Base-by-base conservation (phyloP, 2,888 invertebrate species). In the Stegana nigrithorax region DNA sequence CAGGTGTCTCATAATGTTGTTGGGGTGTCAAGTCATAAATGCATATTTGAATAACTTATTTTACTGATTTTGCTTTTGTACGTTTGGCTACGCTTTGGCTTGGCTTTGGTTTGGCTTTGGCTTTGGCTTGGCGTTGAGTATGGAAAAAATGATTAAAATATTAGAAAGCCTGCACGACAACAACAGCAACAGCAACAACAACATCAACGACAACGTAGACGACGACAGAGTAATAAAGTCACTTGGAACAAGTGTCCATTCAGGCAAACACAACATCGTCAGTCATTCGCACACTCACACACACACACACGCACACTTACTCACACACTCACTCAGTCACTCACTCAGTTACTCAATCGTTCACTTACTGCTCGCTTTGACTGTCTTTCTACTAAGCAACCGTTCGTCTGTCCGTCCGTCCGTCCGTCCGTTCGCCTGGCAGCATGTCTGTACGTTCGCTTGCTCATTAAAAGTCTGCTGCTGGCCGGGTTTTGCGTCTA, bases 131-230 rank as follows among this genome's bases (percentile, higher is more conserved):
- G n/a, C n/a, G n/a, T n/a, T n/a, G n/a, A n/a, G n/a, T n/a, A n/a
- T 50, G 7, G 14, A 27, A 51, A 51, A 51, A 29, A 51, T 51
- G 29, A 32, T 55, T 36, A 32, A 36, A 36, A 55, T 36, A 36
- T 21, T 36, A 55, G 32, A 55, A 55, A 55, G 53, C 32, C 53
- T 55, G 19, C 14, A 4, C 32, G 32, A 36, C 36, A 6, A 47
- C 23, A 47, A 50, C 63, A 63, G 51, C 61, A 57, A 19, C 67
- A 50, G 19, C 53, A 55, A 59, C 39, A 21, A 56, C 19, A 23
- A 56, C 56, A 12, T 39, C 39, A 39, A 56, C 56, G 8, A 51
- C 27, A 51, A 47, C 47, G 12, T 19, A 17, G 21, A 47, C 6
- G n/a, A 55, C 21, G 32, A 47, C 27, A 47, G 50, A 42, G 14